phyloP scores from a whole-genome alignment of 2,797 vertebrate genomes.

The Botia kubotai region DNA sequence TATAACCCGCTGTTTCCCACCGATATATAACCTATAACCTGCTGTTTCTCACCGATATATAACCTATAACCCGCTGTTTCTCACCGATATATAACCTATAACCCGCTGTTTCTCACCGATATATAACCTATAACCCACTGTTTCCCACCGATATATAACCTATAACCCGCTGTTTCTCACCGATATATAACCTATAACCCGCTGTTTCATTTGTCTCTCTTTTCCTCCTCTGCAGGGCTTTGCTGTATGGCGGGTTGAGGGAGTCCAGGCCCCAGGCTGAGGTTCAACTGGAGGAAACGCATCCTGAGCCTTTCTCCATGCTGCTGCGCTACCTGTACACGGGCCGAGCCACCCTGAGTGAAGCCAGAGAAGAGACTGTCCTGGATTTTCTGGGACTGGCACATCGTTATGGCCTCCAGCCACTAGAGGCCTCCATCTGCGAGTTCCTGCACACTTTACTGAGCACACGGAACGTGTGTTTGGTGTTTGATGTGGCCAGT shows the following conservation, averaged over 20 bases:
- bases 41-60: too few species aligned
- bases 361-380: slow-evolving; percentile 92
- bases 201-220: neutral
- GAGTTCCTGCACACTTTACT: slow-evolving; percentile 96
- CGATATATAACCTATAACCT: too few species aligned
- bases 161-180: too few species aligned
- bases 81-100: too few species aligned
- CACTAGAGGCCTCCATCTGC: slow-evolving; percentile 93
- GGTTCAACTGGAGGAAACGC: slow-evolving; percentile 92
- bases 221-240: slow-evolving; percentile 77
- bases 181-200: too few species aligned
- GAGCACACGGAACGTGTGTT: slow-evolving; percentile 93
- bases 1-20: too few species aligned
- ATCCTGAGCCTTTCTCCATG: slow-evolving; percentile 94
- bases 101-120: too few species aligned
- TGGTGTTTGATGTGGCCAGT: slow-evolving; percentile 96
- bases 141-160: too few species aligned
- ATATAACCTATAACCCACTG: too few species aligned
- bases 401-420: slow-evolving; percentile 95
- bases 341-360: slow-evolving; percentile 90
- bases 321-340: slow-evolving; percentile 96
- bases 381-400: slow-evolving; percentile 95
- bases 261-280: slow-evolving; percentile 95
- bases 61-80: too few species aligned
- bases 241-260: slow-evolving; percentile 95